A percentile compares a stretch with the other conserved stretches of the same genome.
Conservation (phyloP, 2,113 vertebrate species). For the Amphiprion ocellaris region DNA sequence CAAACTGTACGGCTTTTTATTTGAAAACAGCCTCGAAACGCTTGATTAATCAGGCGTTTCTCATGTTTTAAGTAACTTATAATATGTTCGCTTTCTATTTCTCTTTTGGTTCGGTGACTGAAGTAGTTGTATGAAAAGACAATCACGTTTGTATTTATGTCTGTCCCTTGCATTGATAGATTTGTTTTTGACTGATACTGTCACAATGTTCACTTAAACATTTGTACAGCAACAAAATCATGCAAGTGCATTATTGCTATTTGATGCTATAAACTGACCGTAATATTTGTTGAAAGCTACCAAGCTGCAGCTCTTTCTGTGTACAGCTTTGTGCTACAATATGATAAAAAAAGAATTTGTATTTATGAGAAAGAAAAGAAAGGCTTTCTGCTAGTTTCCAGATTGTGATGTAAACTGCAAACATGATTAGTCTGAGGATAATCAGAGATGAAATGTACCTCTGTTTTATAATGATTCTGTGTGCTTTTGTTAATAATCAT, state of each 20-base stretch:
- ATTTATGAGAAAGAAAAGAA: conserved; percentile 39
- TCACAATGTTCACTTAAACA: conserved; percentile 24
- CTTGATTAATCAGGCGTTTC: conserved; percentile 31
- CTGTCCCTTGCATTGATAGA: conserved; percentile 27
- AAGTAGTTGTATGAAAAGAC: conserved; percentile 60
- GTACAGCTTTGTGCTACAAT: conserved; percentile 34
- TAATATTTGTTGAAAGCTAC: conserved; percentile 42
- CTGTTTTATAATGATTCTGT: conserved; percentile 24
- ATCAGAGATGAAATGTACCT: conserved; percentile 12
- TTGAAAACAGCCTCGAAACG: conserved; percentile 12
- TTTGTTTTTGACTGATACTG: conserved; percentile 44
- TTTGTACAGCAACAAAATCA: conserved; percentile 49
- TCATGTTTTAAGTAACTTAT: conserved; percentile 40
- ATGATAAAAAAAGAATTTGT: conserved; percentile 33
- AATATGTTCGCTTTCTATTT: conserved; percentile 13
- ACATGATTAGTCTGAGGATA: conserved; percentile 9
- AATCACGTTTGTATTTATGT: conserved; percentile 68
- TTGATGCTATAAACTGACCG: conserved; percentile 40
- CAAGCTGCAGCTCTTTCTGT: conserved; percentile 38
- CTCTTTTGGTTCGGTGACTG: conserved; percentile 32
- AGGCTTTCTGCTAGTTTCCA: conserved; percentile 31
- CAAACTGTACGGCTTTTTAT: conserved; percentile 9
- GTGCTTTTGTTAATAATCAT: conserved; percentile 34
- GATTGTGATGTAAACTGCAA: conserved; percentile 12
- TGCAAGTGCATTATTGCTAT: conserved; percentile 33